Evolutionary conservation across 2,113 vertebrate genomes (phyloP).

Genomic region (Taxidea taxus): DNA sequence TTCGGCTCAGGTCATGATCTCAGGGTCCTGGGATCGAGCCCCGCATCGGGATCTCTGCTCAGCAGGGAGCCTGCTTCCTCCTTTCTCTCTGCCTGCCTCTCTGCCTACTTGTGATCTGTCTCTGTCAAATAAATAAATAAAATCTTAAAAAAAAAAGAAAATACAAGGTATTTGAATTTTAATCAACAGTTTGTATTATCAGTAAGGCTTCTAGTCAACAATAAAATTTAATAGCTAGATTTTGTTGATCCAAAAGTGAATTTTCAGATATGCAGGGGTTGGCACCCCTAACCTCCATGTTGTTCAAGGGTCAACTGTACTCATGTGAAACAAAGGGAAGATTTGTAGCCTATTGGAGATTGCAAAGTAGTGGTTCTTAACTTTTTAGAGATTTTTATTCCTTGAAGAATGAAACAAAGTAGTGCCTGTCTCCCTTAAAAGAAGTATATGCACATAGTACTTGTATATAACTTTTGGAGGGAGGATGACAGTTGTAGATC

Average conservation of each 20-base stretch:
- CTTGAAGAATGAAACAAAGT: background rate
- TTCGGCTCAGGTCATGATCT: no score
- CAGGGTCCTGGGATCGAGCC: no score
- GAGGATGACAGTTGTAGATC: background rate
- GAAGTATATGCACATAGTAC: background rate
- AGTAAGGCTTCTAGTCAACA: background rate
- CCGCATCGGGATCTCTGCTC: no score
- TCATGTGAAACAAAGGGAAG: background rate
- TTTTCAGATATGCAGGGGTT: background rate
- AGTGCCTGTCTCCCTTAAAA: background rate
- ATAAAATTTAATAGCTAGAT: background rate
- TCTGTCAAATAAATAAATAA: no score
- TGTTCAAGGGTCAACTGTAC: background rate
- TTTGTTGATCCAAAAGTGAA: background rate
- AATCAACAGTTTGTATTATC: background rate
- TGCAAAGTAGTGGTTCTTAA: background rate
- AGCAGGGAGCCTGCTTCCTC: no score
- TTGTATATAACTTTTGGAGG: background rate
- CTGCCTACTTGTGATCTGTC: no score
- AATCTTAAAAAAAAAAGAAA: no score
- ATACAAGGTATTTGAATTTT: background rate
- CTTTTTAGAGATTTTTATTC: background rate
- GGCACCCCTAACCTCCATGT: background rate
- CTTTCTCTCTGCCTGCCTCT: no score
- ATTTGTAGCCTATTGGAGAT: background rate